Evolutionary conservation across 1,140 invertebrate species (phyloP), one percentile per base, ranked within the genome.

Genomic region (Halyomorpha halys): DNA sequence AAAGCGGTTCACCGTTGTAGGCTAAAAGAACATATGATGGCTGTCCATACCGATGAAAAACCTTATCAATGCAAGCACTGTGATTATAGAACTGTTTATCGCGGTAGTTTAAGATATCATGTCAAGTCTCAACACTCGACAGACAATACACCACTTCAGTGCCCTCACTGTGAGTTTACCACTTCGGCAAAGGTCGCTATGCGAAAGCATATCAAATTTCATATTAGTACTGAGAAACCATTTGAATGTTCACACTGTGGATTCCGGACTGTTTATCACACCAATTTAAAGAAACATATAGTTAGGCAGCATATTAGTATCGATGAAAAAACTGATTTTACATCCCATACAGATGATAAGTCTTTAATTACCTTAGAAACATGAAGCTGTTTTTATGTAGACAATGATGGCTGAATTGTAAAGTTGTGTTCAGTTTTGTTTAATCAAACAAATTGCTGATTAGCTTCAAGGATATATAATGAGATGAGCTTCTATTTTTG

Each of bases 51-150:
- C 5, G 11, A 49, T 19, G 47, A 49, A 49, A 49, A 49, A 49
- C 47, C 21, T n/a, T 21, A 49, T 21, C 4, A 19, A 5, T 49
- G 47, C 47, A 18, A 18, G 6, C 11, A 49, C 21, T 49, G 47
- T 49, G 47, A 49, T 49, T 49, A 49, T 18, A 49, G n/a, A 49
- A 49, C 47, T 18, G 47, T 21, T 49, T 49, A 21, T 18, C 21
- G n/a, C 2, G 47, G 47, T 21, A 18, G n/a, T 21, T 49, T 49
- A 49, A 49, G 21, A 18, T 19, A 49, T 49, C 47, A 49, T n/a
- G 21, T 49, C 6, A 49, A 49, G 14, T 3, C n/a, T 21, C n/a
- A 49, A 49, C 47, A 49, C n/a, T 11, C 47, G 5, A 18, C 6
- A 4, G 47, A 49, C 11, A n/a, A n/a, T 5, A 13, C 34, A 1